Conservation (phyloP, 2,797 vertebrate genomes). For the Lutjanus argentimaculatus region DNA sequence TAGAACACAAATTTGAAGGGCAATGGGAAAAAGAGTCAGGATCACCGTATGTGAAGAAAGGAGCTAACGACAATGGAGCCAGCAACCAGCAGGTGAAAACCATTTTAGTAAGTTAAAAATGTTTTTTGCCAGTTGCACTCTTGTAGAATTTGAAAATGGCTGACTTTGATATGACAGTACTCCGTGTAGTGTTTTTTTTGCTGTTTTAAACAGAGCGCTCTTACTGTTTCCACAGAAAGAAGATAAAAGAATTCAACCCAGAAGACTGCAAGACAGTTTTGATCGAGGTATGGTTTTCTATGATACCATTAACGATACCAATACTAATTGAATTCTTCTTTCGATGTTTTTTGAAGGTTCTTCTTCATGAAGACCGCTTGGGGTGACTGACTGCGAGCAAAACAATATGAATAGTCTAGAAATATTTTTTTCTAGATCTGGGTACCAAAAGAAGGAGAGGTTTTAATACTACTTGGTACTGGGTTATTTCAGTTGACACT, state of each 20-base stretch:
- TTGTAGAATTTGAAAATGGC: not conserved
- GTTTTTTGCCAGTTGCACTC: not conserved
- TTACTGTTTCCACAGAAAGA: constrained; percentile 88
- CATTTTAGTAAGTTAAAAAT: constrained; percentile 29
- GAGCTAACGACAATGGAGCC: constrained; percentile 87
- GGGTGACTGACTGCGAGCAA: too few relatives aligned
- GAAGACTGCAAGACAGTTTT: constrained; percentile 94
- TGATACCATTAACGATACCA: too few relatives aligned
- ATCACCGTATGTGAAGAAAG: constrained; percentile 90
- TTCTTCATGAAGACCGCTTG: too few relatives aligned
- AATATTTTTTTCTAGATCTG: too few relatives aligned
- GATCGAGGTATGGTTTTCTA: constrained; percentile 87
- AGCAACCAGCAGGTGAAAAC: constrained; percentile 83
- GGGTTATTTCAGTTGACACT: too few relatives aligned
- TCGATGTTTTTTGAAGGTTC: too few relatives aligned
- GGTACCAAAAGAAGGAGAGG: too few relatives aligned
- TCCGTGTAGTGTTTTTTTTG: not conserved
- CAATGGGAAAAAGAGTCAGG: constrained; percentile 91
- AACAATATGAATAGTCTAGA: too few relatives aligned
- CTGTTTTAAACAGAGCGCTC: not conserved
- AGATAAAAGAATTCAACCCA: constrained; percentile 91
- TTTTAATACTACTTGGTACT: too few relatives aligned
- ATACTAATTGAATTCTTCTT: too few relatives aligned
- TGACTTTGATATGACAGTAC: not conserved
- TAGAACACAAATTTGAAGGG: constrained; percentile 87